Base-by-base conservation (phyloP, 2,888 invertebrate species). In the Tortricodes alternella region DNA sequence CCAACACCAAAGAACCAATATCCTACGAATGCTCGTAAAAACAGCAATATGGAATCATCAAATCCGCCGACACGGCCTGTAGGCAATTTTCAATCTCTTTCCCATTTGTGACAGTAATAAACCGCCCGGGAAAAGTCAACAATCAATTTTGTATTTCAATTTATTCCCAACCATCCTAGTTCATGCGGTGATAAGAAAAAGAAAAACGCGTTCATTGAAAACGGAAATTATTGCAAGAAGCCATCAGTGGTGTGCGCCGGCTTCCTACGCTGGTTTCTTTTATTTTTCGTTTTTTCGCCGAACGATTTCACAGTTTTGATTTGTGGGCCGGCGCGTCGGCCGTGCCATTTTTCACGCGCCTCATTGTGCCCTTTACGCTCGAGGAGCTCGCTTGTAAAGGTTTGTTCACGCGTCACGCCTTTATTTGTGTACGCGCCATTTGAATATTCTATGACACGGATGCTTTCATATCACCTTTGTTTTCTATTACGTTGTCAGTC, bases 71-170 rank as follows among this genome's bases (percentile, higher is more conserved):
- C 75, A 67, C 69, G 67, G 74, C 55, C 82, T 73, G 77, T 78
- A 81, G 83, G 81, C 85, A 89, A 88, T 89, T 85, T 87, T 83
- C 89, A 90, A 90, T 89, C 85, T 84, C 78, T 82, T 87, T 85
- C 85, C 89, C 83, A 90, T 90, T 90, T 89, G 85, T 87, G 86
- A 83, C 89, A 87, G 89, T 89, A 91, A 90, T 91, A 90, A 90
- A 89, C 82, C 85, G 81, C 71, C 85, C 84, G 87, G 89, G 84
- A 82, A 87, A 87, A 84, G 87, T 88, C 90, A 91, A 91, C 91
- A 91, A 90, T 90, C 91, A 89, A 90, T 90, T 91, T 91, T 88
- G 89, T 90, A 89, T 91, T 91, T 89, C 91, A 88, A 90, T 90
- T 89, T 89, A 89, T 89, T 89, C 86, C 88, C 84, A 84, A 83